Conservation (phyloP, 2,797 vertebrate species). For the Danionella dracula region DNA sequence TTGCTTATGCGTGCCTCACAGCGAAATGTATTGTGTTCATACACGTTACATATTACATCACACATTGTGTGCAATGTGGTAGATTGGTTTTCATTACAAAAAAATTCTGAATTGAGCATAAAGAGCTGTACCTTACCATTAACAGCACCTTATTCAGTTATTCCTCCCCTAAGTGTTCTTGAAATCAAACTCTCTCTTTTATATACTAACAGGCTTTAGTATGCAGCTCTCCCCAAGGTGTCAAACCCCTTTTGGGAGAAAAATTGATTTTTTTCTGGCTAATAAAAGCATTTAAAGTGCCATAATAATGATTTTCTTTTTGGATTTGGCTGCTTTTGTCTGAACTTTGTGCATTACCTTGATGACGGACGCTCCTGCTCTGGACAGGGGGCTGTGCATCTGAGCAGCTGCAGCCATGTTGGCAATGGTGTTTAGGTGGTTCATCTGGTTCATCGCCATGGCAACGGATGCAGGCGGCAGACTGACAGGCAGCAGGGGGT, state of each 20-base stretch:
- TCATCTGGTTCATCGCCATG: conserved; percentile 94
- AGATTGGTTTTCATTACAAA: too few relatives aligned
- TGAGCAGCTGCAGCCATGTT: conserved; percentile 84
- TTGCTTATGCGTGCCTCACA: too few relatives aligned
- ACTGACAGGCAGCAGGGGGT: conserved; percentile 86
- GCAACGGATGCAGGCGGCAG: conserved; percentile 86
- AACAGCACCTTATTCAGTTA: conserved; percentile 25
- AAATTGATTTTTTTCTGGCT: too few relatives aligned
- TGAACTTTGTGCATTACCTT: conserved; percentile 66
- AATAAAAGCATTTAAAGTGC: too few relatives aligned
- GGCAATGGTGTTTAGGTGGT: conserved; percentile 84
- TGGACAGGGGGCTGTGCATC: conserved; percentile 79
- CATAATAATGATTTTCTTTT: not conserved
- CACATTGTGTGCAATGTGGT: too few relatives aligned
- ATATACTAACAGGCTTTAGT: conserved; percentile 9
- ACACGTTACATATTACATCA: too few relatives aligned
- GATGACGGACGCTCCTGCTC: conserved; percentile 79
- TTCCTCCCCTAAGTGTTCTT: conserved; percentile 12
- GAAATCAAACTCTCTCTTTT: conserved; percentile 14
- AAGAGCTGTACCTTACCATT: not conserved
- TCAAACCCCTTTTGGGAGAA: not conserved
- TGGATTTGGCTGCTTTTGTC: not conserved
- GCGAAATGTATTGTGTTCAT: too few relatives aligned
- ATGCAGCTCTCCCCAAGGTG: conserved; percentile 5
- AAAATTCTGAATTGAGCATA: too few relatives aligned